These are phyloP conservation scores for Heliconius himera DNA, from an alignment of 1,140 invertebrate genomes.

Conservation along the genomic window DNA sequence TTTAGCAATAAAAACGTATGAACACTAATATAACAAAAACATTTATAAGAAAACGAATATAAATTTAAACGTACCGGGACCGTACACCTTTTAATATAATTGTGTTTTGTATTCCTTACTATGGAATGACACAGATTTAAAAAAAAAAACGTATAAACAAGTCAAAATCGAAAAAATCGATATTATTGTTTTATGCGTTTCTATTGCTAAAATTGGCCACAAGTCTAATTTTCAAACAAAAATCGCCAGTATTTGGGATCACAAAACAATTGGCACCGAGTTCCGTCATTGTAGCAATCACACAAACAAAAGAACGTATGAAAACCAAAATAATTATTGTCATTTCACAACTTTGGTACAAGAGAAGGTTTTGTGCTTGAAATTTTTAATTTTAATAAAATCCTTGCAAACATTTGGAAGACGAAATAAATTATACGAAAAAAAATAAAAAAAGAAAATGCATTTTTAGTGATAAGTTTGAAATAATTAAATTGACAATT, in stretches of 20 bases:
- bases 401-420: constrained; percentile 15
- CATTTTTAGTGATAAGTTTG: background rate
- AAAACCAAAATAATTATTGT: constrained; percentile 63
- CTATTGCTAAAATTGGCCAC: background rate
- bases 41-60: too few relatives aligned
- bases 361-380: constrained; percentile 38
- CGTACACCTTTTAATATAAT: too few relatives aligned
- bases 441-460: background rate
- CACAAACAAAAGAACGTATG: constrained; percentile 21
- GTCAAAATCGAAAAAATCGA: background rate
- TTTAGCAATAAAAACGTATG: constrained; percentile 10
- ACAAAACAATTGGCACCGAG: constrained; percentile 43
- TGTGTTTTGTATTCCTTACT: too few relatives aligned
- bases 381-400: constrained; percentile 37
- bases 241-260: constrained; percentile 27
- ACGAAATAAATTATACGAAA: constrained; percentile 5
- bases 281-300: constrained; percentile 44
- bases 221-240: constrained; percentile 4
- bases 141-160: too few relatives aligned
- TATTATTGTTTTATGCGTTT: background rate
- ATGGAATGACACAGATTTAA: too few relatives aligned
- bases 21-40: background rate
- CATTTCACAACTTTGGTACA: constrained; percentile 68
- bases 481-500: background rate
- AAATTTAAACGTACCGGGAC: too few relatives aligned